Conservation (phyloP, 2,888 invertebrate genomes). For the Oxytorus armatus region DNA sequence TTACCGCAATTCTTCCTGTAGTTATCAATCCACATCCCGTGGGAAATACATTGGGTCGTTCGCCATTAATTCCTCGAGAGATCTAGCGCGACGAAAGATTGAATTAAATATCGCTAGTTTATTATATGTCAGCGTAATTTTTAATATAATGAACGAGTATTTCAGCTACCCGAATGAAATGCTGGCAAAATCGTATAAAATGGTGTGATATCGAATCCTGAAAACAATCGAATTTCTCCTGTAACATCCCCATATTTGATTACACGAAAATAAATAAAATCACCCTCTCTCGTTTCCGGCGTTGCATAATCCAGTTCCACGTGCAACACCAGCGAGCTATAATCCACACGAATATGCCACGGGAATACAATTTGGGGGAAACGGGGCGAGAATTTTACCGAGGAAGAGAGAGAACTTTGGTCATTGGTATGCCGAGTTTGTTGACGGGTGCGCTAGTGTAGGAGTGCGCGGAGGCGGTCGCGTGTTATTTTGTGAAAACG, state of each 20-base stretch:
- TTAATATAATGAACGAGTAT: no score
- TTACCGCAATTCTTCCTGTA: no score
- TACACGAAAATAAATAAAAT: constrained; percentile 45
- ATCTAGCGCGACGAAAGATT: no score
- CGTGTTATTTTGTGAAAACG: constrained; percentile 83
- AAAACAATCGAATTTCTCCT: constrained; percentile 25
- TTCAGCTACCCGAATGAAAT: no score
- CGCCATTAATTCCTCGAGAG: no score
- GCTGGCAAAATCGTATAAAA: no score
- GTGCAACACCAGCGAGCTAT: constrained; percentile 21
- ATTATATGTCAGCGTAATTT: no score
- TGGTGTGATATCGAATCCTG: constrained; percentile 6
- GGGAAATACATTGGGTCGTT: no score
- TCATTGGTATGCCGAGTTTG: constrained; percentile 79
- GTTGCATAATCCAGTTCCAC: constrained; percentile 61
- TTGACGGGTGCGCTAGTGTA: constrained; percentile 80
- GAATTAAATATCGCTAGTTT: no score
- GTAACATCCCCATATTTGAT: constrained; percentile 29
- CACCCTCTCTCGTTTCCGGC: constrained; percentile 26
- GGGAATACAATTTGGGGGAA: constrained; percentile 32
- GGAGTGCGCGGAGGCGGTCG: constrained; percentile 66
- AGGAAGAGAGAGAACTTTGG: constrained; percentile 50
- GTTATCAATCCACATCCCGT: no score
- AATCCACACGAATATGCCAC: constrained; percentile 3
- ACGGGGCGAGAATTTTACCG: constrained; percentile 29